Evolutionary conservation across 2,113 vertebrate species (phyloP).

Genomic region (Scolopax mira): DNA sequence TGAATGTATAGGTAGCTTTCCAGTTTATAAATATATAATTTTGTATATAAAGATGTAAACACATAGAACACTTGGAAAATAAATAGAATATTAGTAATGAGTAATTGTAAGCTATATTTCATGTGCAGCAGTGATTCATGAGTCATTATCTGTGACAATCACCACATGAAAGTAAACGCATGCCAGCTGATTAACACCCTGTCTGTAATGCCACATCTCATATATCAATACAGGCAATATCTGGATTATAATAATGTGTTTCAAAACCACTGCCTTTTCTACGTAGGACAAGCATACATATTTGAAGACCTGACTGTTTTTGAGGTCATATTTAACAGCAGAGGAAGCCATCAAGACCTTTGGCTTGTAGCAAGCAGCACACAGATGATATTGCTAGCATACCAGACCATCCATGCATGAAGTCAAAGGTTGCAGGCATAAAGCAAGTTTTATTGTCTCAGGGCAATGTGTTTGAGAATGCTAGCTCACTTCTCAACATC

Average conservation of each 20-base stretch:
- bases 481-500: neutral
- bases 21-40: neutral
- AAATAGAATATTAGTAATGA: neutral
- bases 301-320: neutral
- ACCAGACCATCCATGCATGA: neutral
- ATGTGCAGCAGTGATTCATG: neutral
- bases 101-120: neutral
- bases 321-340: slow-evolving; percentile 12
- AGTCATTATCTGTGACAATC: slow-evolving; percentile 29
- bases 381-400: neutral
- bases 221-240: slow-evolving; percentile 26
- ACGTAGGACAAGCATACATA: neutral
- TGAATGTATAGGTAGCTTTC: neutral
- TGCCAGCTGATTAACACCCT: neutral
- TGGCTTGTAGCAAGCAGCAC: neutral
- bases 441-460: neutral
- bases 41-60: neutral
- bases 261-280: slow-evolving; percentile 42
- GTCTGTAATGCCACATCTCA: slow-evolving; percentile 24
- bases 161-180: neutral
- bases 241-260: slow-evolving; percentile 22
- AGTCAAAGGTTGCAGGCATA: neutral
- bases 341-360: neutral
- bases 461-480: neutral
- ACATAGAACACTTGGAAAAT: neutral